Evolutionary conservation across 1,140 invertebrate genomes (phyloP), one percentile per base, ranked within the genome.

Genomic region (Drosophila orosa): DNA sequence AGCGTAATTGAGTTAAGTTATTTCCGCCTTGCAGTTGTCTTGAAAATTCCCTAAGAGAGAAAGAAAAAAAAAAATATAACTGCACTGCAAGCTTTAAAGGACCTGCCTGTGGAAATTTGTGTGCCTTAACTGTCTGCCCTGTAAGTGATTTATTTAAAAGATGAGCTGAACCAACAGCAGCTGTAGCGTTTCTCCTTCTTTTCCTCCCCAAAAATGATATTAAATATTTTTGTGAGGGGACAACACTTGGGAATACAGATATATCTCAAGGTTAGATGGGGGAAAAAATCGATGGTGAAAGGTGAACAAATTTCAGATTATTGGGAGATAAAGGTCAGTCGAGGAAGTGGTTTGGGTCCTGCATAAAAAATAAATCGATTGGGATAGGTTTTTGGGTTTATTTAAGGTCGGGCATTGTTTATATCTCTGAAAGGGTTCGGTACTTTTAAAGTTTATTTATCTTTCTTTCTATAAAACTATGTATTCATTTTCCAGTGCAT

Each of bases 1-100:
- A 90, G 86, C 86, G 75, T 90, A 90, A 90, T 90, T 90, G 86
- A 90, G 86, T 90, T 90, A 87, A 90, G 85, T 84, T 85, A 89
- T 89, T 89, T 89, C 85, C 83, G 63, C 60, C 60, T 56, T 84
- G 69, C 82, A 78, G 65, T 81, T 81, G 76, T 76, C 72, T 67
- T 67, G 54, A 54, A 48, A 67, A 31, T 75, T 39, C 48, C 45
- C 54, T 40, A 22, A 15, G 15, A 13, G 9, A 15, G 22, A 19
- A 15, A 22, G 12, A 19, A n/a, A 24, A 33, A 25, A 27, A n/a
- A 25, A 7, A 5, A 25, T 4, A 5, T 3, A 25, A 13, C 44
- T 45, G 44, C 61, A 66, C 13, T 68, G 60, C 63, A 67, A 37
- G 52, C 15, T 27, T 66, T 67, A 24, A 68, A 52, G 44, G 44